phyloP scores from a whole-genome alignment of 1,140 invertebrate species.

The Acromyrmex charruanus region DNA sequence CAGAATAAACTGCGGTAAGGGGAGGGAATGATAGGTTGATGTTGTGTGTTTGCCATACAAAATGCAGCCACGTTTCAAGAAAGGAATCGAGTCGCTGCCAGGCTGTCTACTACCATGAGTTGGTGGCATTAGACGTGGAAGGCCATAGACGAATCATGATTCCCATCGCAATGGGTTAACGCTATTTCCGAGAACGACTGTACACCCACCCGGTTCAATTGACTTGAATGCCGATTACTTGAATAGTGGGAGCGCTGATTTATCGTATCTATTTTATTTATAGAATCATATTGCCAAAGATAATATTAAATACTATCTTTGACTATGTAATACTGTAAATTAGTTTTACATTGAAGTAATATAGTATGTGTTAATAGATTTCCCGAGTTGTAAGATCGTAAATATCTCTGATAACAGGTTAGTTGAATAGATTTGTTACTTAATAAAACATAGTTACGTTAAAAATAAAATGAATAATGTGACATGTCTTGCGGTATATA shows the following conservation, averaged over 20 bases:
- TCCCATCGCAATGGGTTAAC: conserved; percentile 74
- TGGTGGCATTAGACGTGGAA: conserved; percentile 72
- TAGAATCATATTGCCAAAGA: neutral
- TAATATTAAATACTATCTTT: too few relatives aligned
- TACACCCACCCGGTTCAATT: conserved; percentile 63
- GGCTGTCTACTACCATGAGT: conserved; percentile 79
- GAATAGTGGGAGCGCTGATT: conserved; percentile 33
- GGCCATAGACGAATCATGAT: conserved; percentile 77
- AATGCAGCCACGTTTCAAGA: conserved; percentile 74
- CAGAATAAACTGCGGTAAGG: neutral
- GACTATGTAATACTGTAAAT: too few relatives aligned
- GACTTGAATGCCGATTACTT: conserved; percentile 51
- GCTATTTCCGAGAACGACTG: conserved; percentile 74
- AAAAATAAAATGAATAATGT: conserved; percentile 10
- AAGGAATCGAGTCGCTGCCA: conserved; percentile 80
- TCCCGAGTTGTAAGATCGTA: neutral
- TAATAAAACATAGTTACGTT: neutral
- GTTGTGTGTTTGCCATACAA: conserved; percentile 74
- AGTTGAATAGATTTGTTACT: neutral
- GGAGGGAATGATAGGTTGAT: neutral
- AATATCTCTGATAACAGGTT: conserved; percentile 6
- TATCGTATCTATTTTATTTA: neutral
- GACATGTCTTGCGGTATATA: neutral
- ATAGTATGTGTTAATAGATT: neutral
- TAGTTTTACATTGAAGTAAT: neutral